Evolutionary conservation across 2,113 vertebrate species (phyloP), one percentile per base, ranked within the genome.

Genomic region (Sebastes schlegelii): DNA sequence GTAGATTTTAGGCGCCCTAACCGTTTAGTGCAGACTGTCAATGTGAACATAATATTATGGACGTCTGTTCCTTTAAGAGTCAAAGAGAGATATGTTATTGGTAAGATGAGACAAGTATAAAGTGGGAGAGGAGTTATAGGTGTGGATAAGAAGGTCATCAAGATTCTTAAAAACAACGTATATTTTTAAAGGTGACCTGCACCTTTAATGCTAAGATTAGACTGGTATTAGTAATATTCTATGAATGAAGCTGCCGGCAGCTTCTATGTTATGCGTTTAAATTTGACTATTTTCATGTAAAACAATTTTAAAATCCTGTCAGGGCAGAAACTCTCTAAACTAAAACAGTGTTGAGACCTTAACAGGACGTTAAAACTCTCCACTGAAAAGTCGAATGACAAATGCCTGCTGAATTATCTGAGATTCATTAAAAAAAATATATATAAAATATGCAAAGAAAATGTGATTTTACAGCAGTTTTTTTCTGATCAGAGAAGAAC

Each of bases 21-120:
- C 1, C 13, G n/a, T 58, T 34, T 10, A 49, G n/a, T 54, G 4
- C 51, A 60, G 64, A 83, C 64, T 48, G 73, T 73, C 63, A 8
- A 4, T 75, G 55, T 82, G 0, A 76, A 46, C 8, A 43, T 45
- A 4, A n/a, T 49, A 51, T 23, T 54, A 19, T 12, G 23, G 34
- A 23, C 2, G 1, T 23, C 19, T 26, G 23, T 4, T 16, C 61
- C 43, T 57, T 11, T 5, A 61, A 2, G n/a, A 49, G 43, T 63
- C 14, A 58, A 13, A 74, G 6, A 62, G 2, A 46, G 60, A 26
- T 40, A 21, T 64, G 46, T 21, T 19, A 12, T 19, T 34, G 26
- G 26, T 21, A 23, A 19, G 26, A 40, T 11, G 45, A 42, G 4
- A 45, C 26, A 55, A 9, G 6, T 7, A 21, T 26, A 26, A 45